Conservation (phyloP, 1,140 invertebrate species). For the Heliconius hewitsoni region DNA sequence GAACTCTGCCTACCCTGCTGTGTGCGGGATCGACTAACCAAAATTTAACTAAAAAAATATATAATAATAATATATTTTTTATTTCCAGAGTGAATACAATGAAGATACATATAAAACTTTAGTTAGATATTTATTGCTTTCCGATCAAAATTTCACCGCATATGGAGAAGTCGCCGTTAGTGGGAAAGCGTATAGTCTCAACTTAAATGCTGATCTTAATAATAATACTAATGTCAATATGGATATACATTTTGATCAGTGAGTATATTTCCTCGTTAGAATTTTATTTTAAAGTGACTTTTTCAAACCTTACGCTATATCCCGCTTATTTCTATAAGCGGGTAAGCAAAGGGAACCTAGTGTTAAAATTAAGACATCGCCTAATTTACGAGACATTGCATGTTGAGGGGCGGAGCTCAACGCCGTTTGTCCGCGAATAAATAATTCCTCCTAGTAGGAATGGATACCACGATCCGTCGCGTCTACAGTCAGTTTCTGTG, state of each 20-base stretch:
- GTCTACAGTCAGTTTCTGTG: too few species aligned
- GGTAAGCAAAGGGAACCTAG: too few species aligned
- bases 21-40: too few species aligned
- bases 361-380: too few species aligned
- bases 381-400: too few species aligned
- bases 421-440: too few species aligned
- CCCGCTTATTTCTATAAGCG: too few species aligned
- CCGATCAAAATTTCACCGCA: constrained; percentile 82
- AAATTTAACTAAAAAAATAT: background rate
- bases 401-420: too few species aligned
- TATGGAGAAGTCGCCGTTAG: constrained; percentile 85
- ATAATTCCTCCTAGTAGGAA: too few species aligned
- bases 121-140: constrained; percentile 82
- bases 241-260: constrained; percentile 89
- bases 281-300: background rate
- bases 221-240: constrained; percentile 75
- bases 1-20: too few species aligned
- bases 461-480: too few species aligned
- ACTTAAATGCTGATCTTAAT: constrained; percentile 77
- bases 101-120: constrained; percentile 83
- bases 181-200: constrained; percentile 84
- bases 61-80: background rate
- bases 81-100: constrained; percentile 83
- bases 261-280: constrained; percentile 57
- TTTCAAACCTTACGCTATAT: too few species aligned